phyloP scores from a whole-genome alignment of 1,140 invertebrate species.

The Gonioctena quinquepunctata region DNA sequence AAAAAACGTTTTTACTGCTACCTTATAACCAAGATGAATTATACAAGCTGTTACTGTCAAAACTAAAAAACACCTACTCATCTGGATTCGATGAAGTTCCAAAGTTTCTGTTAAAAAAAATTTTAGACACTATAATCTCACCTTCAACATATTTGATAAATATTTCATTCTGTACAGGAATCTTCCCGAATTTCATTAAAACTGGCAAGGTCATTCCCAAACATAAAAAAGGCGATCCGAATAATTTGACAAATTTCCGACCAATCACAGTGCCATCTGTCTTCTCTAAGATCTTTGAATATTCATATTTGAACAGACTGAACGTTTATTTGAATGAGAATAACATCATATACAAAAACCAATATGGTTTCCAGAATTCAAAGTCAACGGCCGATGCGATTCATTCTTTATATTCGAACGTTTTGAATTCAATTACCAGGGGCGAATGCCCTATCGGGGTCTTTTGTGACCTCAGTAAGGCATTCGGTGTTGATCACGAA shows the following conservation, averaged over 20 bases:
- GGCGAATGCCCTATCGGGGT: neutral
- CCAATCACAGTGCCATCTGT: neutral
- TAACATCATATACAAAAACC: neutral
- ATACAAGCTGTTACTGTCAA: neutral
- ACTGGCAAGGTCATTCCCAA: neutral
- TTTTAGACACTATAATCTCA: too few relatives aligned
- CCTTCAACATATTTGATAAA: neutral
- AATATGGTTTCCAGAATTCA: constrained; percentile 2
- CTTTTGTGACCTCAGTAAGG: neutral
- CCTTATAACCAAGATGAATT: constrained; percentile 4
- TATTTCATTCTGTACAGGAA: neutral
- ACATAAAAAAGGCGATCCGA: neutral
- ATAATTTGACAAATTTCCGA: neutral
- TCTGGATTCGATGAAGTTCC: constrained; percentile 2
- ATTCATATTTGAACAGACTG: neutral
- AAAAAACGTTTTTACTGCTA: neutral
- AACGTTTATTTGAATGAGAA: constrained; percentile 1
- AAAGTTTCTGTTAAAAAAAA: too few relatives aligned
- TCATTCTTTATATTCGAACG: constrained; percentile 1
- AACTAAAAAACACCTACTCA: constrained; percentile 3
- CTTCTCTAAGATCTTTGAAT: neutral
- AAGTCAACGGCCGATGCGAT: neutral
- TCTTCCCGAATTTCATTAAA: neutral
- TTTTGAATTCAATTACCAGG: neutral
- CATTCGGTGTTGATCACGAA: neutral